phyloP scores from a whole-genome alignment of 2,888 invertebrate species.

The Alentia gelatinosa region DNA sequence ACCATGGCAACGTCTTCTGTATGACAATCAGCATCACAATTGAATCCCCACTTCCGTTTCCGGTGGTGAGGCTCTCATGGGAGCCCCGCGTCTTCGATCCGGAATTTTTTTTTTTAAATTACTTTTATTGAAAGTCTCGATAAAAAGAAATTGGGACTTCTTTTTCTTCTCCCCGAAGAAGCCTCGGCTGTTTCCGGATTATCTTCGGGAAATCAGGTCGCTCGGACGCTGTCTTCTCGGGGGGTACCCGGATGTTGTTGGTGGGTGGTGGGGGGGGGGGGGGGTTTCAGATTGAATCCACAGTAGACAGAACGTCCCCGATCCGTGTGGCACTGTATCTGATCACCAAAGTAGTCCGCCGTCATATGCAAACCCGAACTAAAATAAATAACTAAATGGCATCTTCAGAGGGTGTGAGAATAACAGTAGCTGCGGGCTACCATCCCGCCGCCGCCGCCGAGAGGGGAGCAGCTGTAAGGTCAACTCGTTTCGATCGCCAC shows the following conservation, averaged over 20 bases:
- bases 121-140: background rate
- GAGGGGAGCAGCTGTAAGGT: background rate
- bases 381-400: background rate
- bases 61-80: background rate
- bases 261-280: too few species aligned
- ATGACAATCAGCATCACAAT: background rate
- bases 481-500: slow-evolving; percentile 48
- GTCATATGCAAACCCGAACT: too few species aligned
- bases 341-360: background rate
- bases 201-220: too few species aligned
- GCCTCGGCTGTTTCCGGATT: too few species aligned
- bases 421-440: background rate
- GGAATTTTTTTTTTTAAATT: background rate
- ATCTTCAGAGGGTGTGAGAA: background rate
- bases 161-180: background rate
- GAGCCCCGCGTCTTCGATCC: background rate
- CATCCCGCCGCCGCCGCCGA: background rate
- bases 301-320: too few species aligned
- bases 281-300: background rate
- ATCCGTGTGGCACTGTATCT: background rate
- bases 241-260: too few species aligned
- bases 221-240: too few species aligned
- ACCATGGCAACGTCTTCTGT: background rate
- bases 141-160: background rate
- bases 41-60: background rate